Percentiles rank a stretch among this genome's conserved stretches.
phyloP scores from a whole-genome alignment of 2,113 vertebrate genomes.

The Cyanoderma ruficeps region DNA sequence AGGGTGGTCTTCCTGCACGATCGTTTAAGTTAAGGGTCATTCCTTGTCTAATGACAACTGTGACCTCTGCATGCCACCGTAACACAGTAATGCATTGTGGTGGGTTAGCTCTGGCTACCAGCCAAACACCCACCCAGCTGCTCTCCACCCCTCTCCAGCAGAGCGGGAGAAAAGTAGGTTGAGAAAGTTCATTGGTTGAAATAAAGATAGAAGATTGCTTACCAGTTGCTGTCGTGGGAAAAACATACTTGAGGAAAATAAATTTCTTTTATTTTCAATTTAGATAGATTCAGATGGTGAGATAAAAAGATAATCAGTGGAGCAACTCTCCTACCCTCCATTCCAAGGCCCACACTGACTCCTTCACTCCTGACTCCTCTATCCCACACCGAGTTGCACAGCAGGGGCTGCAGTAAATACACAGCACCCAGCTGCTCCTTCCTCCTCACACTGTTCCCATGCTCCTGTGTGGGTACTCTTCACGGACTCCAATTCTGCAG shows the following conservation, averaged over 20 bases:
- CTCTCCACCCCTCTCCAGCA: background rate
- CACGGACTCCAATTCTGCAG: background rate
- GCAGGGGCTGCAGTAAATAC: background rate
- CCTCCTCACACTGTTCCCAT: background rate
- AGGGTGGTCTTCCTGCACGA: background rate
- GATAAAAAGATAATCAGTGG: background rate
- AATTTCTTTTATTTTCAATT: background rate
- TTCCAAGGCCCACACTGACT: background rate
- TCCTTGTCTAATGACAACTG: background rate
- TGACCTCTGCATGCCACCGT: background rate
- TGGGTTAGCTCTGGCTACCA: background rate
- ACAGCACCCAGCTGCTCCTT: background rate
- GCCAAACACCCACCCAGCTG: background rate
- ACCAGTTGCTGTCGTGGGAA: background rate
- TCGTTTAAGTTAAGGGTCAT: background rate
- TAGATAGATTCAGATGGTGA: background rate
- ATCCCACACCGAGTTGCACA: fast-evolving
- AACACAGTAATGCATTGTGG: background rate
- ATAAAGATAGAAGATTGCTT: background rate
- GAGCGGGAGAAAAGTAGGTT: background rate
- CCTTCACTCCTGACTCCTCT: background rate
- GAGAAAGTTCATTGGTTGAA: background rate
- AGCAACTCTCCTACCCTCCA: background rate
- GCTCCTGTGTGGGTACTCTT: background rate
- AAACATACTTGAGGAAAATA: background rate